Evolutionary conservation across 2,113 vertebrate species (phyloP), one percentile per base, ranked within the genome.

Genomic region (Electrona antarctica): DNA sequence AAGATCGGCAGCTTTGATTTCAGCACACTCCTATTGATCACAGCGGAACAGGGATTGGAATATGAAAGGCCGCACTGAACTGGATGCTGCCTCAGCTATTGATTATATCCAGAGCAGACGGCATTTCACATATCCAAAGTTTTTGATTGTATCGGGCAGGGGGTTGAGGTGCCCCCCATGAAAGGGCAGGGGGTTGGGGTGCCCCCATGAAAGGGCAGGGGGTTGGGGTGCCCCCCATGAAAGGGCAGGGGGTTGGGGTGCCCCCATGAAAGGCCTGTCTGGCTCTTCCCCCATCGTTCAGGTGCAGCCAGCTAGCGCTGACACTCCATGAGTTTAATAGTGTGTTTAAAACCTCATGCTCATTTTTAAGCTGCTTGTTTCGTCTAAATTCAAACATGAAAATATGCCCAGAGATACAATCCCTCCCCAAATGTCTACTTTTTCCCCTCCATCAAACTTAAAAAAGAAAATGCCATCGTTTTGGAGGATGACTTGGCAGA

Each of bases 11-110:
- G 60, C 90, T 91, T 91, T 91, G 90, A 91, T 90, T 89, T 78
- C 85, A 68, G 78, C 89, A 87, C 86, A 88, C 85, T 82, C 77
- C 88, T 90, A 91, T 91, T 90, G 90, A 90, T 91, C 90, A 88
- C 71, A 84, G 62, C 72, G 61, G 85, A 88, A 87, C 84, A 71
- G 84, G 87, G 89, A 88, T 90, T 90, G 87, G 90, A 89, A 90
- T 89, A 83, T 86, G 88, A 90, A 87, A 91, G 87, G 85, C 87
- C 78, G 74, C 75, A 75, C 80, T 84, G 85, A 85, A 86, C 86
- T 82, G 69, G 76, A 88, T 87, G 87, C 85, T 87, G 87, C 89
- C 90, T 83, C 62, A 78, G 83, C 84, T 89, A 91, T 89, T 89
- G 89, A 90, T 90, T 90, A 88, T 85, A 91, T 90, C 89, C 90